Evolutionary conservation across 2,888 invertebrate species (phyloP), one percentile per base, ranked within the genome.

Genomic region (Rugalucina vietnamica): DNA sequence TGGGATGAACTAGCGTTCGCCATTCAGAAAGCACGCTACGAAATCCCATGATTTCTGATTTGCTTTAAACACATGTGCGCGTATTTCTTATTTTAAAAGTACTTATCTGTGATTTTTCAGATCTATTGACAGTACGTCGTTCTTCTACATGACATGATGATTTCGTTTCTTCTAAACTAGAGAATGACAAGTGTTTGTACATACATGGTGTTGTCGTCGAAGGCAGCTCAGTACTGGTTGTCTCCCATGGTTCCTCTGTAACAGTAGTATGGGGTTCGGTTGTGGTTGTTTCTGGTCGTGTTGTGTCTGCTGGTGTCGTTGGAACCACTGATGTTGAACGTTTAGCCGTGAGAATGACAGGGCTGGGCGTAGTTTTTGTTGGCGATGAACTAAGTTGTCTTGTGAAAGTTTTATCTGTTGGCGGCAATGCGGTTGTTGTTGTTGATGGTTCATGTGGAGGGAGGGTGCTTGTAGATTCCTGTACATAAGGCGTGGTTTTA

Each of bases 141-240:
- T n/a, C n/a, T n/a, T n/a, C n/a, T n/a, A n/a, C n/a, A n/a, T n/a
- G n/a, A n/a, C n/a, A n/a, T n/a, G n/a, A n/a, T n/a, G n/a, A n/a
- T n/a, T n/a, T n/a, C n/a, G n/a, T n/a, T n/a, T n/a, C n/a, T n/a
- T n/a, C n/a, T n/a, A n/a, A n/a, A n/a, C n/a, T n/a, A n/a, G n/a
- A n/a, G n/a, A n/a, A n/a, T n/a, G n/a, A n/a, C n/a, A n/a, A n/a
- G n/a, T n/a, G n/a, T n/a, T n/a, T 49, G n/a, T 49, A 79, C 81
- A 57, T 83, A 86, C 86, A 81, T 50, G 86, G 83, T 29, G 86
- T 86, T 69, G 86, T 86, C 10, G 83, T 83, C 10, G 76, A 32
- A 18, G 69, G 32, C 24, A 74, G 78, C 54, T 54, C 24, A 29
- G 82, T 85, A 14, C 76, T 65, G 14, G 82, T 57, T 0, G 72